phyloP scores from a whole-genome alignment of 1,140 invertebrate species.

The Drosophila melanogaster region DNA sequence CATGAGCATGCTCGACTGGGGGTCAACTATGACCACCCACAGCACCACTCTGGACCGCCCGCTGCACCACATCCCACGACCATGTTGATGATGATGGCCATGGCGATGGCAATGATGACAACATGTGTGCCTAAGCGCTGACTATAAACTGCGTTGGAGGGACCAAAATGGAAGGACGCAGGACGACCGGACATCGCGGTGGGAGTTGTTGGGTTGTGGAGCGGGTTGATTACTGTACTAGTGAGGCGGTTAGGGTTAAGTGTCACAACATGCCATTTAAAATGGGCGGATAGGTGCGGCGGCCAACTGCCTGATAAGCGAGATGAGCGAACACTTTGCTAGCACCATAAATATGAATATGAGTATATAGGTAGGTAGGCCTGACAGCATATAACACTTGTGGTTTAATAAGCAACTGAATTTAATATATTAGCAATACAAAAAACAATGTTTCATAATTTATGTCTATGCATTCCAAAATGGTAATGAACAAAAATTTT shows the following conservation, averaged over 20 bases:
- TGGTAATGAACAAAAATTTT: too few relatives aligned
- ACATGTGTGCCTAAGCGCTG: conserved; percentile 68
- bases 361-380: not conserved
- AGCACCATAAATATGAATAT: not conserved
- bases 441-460: too few relatives aligned
- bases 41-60: not conserved
- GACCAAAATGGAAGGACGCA: conserved; percentile 2
- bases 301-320: conserved; percentile 25
- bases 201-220: conserved; percentile 4
- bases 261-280: conserved; percentile 32
- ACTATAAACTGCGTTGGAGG: conserved; percentile 61
- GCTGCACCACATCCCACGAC: conserved; percentile 9
- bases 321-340: conserved; percentile 33
- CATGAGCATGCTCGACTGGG: conserved; percentile 65
- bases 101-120: conserved; percentile 59
- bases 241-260: conserved; percentile 26
- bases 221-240: conserved; percentile 38
- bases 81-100: conserved; percentile 49
- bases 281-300: conserved; percentile 6
- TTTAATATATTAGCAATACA: too few relatives aligned
- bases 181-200: conserved; percentile 9
- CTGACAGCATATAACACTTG: too few relatives aligned
- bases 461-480: too few relatives aligned
- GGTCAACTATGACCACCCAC: conserved; percentile 30
- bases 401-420: too few relatives aligned